These are phyloP conservation scores for Galerucella calmariensis DNA, from an alignment of 2,888 invertebrate species.

Conservation along the genomic window DNA sequence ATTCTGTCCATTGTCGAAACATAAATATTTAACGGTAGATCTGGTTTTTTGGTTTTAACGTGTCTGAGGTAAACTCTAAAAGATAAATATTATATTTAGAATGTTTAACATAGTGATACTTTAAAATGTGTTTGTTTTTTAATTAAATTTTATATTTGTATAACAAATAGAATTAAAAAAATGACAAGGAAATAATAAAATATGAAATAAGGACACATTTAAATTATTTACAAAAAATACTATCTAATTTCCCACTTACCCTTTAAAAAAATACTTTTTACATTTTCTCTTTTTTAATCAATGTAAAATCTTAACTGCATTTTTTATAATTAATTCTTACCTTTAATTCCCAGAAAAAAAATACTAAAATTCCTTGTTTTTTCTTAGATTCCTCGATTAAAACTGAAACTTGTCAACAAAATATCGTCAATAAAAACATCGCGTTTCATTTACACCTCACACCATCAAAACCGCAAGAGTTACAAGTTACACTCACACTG, in stretches of 20 bases:
- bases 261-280: too few relatives aligned
- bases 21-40: slow-evolving; percentile 1
- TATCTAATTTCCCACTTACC: too few relatives aligned
- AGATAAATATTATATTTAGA: not conserved
- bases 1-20: slow-evolving; percentile 4
- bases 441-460: not conserved
- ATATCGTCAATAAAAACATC: not conserved
- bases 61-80: not conserved
- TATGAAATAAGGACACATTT: not conserved
- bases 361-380: too few relatives aligned
- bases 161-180: not conserved
- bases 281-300: not conserved
- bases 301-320: not conserved
- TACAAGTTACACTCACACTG: too few relatives aligned
- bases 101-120: too few relatives aligned
- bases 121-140: too few relatives aligned
- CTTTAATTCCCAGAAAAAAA: not conserved
- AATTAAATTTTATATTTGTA: too few relatives aligned
- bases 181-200: not conserved
- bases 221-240: too few relatives aligned
- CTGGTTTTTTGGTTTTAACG: slow-evolving; percentile 1
- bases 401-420: not conserved
- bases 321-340: not conserved
- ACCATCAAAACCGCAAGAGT: slow-evolving; percentile 4
- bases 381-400: not conserved